These are phyloP conservation scores for Dolichomitus sp. DNA, from an alignment of 2,888 invertebrate species.

Conservation along the genomic window DNA sequence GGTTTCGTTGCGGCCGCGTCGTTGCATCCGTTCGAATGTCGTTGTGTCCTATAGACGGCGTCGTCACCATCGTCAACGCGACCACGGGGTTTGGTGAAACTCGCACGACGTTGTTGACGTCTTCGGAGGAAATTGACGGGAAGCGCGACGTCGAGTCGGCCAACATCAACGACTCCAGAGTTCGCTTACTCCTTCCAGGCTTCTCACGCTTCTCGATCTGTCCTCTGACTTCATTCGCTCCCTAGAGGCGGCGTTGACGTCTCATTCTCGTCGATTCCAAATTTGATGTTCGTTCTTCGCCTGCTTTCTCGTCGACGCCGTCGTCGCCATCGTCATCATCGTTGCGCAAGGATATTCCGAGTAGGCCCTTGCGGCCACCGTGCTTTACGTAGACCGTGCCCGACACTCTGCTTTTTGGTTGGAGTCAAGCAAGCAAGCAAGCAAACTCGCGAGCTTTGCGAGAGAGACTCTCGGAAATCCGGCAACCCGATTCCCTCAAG, in stretches of 20 bases:
- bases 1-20: slow-evolving; percentile 36
- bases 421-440: slow-evolving; percentile 1
- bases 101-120: slow-evolving; percentile 32
- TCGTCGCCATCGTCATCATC: slow-evolving; percentile 29
- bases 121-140: slow-evolving; percentile 50
- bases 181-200: background rate
- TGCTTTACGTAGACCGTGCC: background rate
- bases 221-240: background rate
- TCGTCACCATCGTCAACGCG: slow-evolving; percentile 9
- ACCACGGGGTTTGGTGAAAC: slow-evolving; percentile 31
- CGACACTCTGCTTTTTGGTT: background rate
- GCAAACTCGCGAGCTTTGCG: background rate
- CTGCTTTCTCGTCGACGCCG: background rate
- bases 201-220: slow-evolving; percentile 11
- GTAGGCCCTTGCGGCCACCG: slow-evolving; percentile 24
- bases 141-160: slow-evolving; percentile 13
- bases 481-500: slow-evolving; percentile 51
- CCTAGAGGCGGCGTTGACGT: slow-evolving; percentile 27
- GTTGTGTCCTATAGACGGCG: slow-evolving; percentile 8
- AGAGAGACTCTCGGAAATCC: slow-evolving; percentile 59
- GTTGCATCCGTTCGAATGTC: slow-evolving; percentile 23
- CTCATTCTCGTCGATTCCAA: slow-evolving; percentile 25
- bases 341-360: slow-evolving; percentile 11
- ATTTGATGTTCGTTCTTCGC: background rate
- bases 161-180: slow-evolving; percentile 12